phyloP scores from a whole-genome alignment of 1,140 invertebrate genomes.

The Babylonia areolata region DNA sequence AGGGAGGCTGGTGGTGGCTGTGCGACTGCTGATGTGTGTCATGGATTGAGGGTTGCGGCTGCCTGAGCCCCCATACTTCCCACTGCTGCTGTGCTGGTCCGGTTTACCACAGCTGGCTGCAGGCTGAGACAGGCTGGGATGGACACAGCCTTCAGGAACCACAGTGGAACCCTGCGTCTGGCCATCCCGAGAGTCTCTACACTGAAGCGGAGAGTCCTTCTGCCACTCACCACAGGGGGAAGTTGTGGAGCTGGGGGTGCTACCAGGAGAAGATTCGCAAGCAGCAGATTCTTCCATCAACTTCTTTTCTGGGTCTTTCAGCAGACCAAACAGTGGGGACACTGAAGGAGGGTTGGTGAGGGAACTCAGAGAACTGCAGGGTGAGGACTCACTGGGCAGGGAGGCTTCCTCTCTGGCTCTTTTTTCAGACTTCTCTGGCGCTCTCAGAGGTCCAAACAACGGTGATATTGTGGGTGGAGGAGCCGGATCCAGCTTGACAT shows the following conservation, averaged over 20 bases:
- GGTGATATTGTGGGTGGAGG: not conserved
- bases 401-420: not conserved
- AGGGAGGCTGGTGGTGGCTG: not conserved
- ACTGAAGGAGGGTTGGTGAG: not conserved
- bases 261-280: not conserved
- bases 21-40: slow-evolving; percentile 23
- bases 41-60: not conserved
- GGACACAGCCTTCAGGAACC: too few relatives aligned
- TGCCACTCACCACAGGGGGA: not conserved
- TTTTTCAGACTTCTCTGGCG: not conserved
- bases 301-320: not conserved
- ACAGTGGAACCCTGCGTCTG: too few relatives aligned
- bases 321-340: slow-evolving; percentile 6
- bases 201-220: too few relatives aligned
- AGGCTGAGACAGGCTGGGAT: not conserved
- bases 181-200: too few relatives aligned
- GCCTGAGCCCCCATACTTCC: not conserved
- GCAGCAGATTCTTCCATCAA: not conserved
- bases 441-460: not conserved
- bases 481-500: not conserved
- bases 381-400: not conserved
- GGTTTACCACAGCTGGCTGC: not conserved
- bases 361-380: not conserved
- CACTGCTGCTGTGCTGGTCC: not conserved
- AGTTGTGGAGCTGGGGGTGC: not conserved